Evolutionary conservation across 2,797 vertebrate species (phyloP).

Genomic region (Falco biarmicus): DNA sequence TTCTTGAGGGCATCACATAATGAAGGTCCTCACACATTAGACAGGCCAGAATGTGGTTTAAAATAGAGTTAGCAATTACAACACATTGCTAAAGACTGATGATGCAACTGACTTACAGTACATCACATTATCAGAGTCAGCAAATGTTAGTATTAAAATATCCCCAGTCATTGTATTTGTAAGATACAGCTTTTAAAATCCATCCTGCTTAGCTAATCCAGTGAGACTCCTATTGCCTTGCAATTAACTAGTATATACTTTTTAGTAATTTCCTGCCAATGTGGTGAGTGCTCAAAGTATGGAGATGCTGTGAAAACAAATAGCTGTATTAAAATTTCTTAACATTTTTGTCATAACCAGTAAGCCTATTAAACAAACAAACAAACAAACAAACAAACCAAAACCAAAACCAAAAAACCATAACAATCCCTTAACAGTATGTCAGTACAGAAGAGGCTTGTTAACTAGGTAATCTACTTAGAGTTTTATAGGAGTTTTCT

Average conservation of each 20-base stretch:
- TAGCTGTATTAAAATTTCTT: not conserved
- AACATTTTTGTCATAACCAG: not conserved
- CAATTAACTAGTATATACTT: not conserved
- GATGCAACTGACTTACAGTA: not conserved
- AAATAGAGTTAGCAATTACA: not conserved
- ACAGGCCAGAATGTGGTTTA: not conserved
- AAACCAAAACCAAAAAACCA: no score
- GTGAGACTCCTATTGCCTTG: not conserved
- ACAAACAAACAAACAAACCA: no score
- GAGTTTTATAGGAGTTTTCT: not conserved
- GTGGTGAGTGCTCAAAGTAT: not conserved
- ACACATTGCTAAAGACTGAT: not conserved
- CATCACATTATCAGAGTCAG: not conserved
- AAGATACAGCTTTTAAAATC: not conserved
- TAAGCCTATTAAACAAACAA: not conserved
- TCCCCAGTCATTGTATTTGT: not conserved
- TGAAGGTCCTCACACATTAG: not conserved
- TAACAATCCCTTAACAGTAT: not conserved
- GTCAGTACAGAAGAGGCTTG: not conserved
- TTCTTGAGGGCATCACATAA: not conserved
- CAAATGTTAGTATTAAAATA: not conserved
- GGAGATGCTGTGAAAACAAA: not conserved
- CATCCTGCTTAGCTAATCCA: not conserved
- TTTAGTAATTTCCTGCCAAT: not conserved
- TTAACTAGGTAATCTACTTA: not conserved